A percentile compares a stretch with the other conserved stretches of the same genome.
Evolutionary conservation across 2,888 invertebrate genomes (phyloP).

Genomic region (Drosophila meridionalis): DNA sequence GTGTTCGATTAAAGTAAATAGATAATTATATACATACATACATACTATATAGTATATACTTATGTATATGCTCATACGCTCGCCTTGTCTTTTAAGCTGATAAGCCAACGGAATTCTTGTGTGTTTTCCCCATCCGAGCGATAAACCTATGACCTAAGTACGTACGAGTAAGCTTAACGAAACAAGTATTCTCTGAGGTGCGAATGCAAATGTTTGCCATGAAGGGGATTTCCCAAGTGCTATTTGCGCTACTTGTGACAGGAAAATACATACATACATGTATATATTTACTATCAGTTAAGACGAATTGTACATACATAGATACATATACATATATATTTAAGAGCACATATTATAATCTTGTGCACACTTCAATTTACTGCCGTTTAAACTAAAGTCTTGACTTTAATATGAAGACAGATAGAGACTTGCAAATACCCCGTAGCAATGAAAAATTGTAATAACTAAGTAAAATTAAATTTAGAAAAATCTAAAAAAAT

Average conservation of each 20-base stretch:
- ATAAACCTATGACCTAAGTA: constrained; percentile 39
- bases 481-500: not conserved
- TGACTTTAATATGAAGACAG: not conserved
- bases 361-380: not conserved
- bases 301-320: not conserved
- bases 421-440: not conserved
- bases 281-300: not conserved
- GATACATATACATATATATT: not conserved
- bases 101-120: constrained; percentile 8
- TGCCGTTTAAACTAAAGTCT: too few species aligned
- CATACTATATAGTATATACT: not conserved
- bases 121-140: constrained; percentile 31
- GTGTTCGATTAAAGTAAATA: constrained; percentile 5
- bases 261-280: not conserved
- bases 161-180: not conserved
- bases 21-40: not conserved
- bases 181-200: constrained; percentile 5
- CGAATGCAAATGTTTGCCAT: constrained; percentile 20
- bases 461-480: not conserved
- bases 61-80: not conserved
- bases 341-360: not conserved
- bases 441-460: not conserved
- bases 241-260: constrained; percentile 9
- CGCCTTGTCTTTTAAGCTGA: constrained; percentile 28
- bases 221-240: constrained; percentile 26